These are phyloP conservation scores for Forbesichthys agassizii DNA, from an alignment of 2,113 vertebrate genomes.

Conservation along the genomic window DNA sequence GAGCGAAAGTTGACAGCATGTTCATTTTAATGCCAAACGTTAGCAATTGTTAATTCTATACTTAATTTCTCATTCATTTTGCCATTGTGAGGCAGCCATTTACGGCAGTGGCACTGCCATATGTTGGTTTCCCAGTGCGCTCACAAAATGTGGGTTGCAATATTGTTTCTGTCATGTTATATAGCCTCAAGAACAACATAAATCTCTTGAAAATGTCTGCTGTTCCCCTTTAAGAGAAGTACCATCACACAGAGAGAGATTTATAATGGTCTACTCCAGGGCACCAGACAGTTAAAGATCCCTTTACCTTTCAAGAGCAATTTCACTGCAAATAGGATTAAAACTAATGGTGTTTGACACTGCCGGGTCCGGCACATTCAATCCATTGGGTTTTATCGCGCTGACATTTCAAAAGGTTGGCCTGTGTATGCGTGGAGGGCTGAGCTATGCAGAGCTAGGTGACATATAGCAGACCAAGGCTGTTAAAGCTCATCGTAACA, in stretches of 20 bases:
- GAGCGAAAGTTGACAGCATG: too few species aligned
- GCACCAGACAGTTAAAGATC: slow-evolving; percentile 69
- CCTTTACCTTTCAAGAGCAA: slow-evolving; percentile 74
- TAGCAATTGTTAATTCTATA: too few species aligned
- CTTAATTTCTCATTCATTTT: too few species aligned
- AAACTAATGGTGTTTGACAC: slow-evolving; percentile 79
- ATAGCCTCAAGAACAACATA: too few species aligned
- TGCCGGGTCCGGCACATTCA: slow-evolving; percentile 62
- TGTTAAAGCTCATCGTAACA: slow-evolving; percentile 62
- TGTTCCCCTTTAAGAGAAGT: too few species aligned
- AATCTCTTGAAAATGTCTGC: too few species aligned
- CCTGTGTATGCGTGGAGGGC: slow-evolving; percentile 44
- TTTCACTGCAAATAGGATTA: slow-evolving; percentile 76
- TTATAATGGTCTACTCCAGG: slow-evolving; percentile 50
- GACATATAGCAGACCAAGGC: slow-evolving; percentile 56
- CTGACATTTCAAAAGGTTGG: slow-evolving; percentile 81
- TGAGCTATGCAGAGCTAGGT: slow-evolving; percentile 58
- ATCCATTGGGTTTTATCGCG: slow-evolving; percentile 69
- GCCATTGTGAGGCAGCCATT: too few species aligned
- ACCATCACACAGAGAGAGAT: slow-evolving; percentile 42
- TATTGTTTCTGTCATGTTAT: too few species aligned
- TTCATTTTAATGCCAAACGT: too few species aligned
- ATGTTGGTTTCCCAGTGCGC: too few species aligned
- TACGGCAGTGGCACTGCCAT: too few species aligned
- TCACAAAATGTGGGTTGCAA: too few species aligned